Conservation (phyloP, 2,888 invertebrate species). For the Polymixis flavicincta region DNA sequence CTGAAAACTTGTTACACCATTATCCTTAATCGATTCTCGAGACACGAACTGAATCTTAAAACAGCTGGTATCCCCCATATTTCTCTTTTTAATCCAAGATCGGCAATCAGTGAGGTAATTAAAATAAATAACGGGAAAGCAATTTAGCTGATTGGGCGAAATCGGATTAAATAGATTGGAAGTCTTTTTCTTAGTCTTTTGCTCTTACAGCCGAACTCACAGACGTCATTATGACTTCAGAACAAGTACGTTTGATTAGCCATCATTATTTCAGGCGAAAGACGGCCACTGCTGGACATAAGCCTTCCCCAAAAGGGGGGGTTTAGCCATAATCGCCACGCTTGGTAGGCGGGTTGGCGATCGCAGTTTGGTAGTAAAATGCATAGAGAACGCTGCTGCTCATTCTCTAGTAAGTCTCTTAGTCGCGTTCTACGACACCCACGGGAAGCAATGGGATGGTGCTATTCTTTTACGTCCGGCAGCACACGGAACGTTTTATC, state of each 20-base stretch:
- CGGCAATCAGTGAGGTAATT: conserved; percentile 53
- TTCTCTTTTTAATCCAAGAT: conserved; percentile 53
- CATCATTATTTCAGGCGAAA: too few species aligned
- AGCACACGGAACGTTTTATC: too few species aligned
- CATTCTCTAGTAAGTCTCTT: too few species aligned
- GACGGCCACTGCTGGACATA: too few species aligned
- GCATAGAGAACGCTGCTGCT: too few species aligned
- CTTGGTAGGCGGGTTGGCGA: too few species aligned
- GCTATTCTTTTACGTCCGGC: too few species aligned
- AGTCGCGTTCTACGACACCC: too few species aligned
- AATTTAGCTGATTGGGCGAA: conserved; percentile 48
- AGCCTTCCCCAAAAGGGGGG: too few species aligned
- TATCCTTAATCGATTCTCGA: conserved; percentile 55
- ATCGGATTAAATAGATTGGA: conserved; percentile 10
- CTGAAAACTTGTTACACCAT: conserved; percentile 49
- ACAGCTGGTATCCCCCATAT: conserved; percentile 30
- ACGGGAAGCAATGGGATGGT: too few species aligned
- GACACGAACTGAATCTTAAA: conserved; percentile 53
- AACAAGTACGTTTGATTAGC: neutral
- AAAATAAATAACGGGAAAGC: conserved; percentile 58
- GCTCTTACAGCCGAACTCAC: neutral
- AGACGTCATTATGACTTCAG: neutral
- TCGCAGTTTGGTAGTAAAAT: too few species aligned
- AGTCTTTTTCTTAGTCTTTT: neutral
- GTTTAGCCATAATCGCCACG: too few species aligned